phyloP scores from a whole-genome alignment of 1,140 invertebrate genomes.

The Tetramorium simillimum region DNA sequence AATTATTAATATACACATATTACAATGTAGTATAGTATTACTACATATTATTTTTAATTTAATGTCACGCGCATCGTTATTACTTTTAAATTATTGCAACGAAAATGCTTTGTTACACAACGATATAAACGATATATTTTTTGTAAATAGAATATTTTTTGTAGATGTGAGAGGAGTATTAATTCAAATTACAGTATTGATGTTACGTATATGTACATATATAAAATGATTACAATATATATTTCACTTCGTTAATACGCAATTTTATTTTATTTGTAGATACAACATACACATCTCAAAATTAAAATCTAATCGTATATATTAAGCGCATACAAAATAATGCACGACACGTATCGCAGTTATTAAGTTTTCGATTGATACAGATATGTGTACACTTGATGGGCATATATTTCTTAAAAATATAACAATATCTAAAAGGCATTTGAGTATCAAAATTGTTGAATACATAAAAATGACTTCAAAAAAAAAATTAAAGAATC shows the following conservation, averaged over 20 bases:
- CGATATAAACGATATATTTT: neutral
- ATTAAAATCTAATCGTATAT: constrained; percentile 3
- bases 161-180: neutral
- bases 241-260: neutral
- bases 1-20: neutral
- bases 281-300: neutral
- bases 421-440: neutral
- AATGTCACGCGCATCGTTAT: neutral
- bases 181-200: neutral
- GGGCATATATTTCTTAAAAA: neutral
- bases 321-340: constrained; percentile 9
- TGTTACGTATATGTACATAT: constrained; percentile 25
- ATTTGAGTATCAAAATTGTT: neutral
- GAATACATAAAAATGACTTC: neutral
- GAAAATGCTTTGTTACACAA: neutral
- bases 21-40: neutral
- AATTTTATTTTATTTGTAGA: constrained; percentile 38
- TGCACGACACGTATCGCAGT: neutral
- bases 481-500: neutral
- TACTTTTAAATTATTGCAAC: neutral
- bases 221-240: constrained; percentile 12
- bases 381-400: constrained; percentile 10
- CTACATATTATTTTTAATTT: neutral
- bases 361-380: neutral
- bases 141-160: neutral